phyloP scores from a whole-genome alignment of 2,797 vertebrate species.

The Myiotriccus ornatus region DNA sequence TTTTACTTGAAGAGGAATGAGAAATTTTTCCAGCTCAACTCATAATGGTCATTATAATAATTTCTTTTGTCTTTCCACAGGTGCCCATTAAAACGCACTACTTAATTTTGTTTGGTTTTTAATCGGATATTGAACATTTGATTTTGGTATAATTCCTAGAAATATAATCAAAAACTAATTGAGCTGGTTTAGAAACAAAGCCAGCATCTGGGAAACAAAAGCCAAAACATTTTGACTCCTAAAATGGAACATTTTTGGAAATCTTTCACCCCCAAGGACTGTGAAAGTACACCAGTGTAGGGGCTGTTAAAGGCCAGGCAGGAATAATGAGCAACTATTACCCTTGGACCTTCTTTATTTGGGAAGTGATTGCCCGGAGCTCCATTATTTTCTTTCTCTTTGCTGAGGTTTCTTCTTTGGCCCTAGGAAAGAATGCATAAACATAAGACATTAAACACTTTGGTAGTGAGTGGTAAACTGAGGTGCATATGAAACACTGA shows the following conservation, averaged over 20 bases:
- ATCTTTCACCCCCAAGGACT: neutral
- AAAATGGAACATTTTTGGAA: neutral
- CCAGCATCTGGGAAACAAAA: neutral
- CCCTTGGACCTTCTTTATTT: conserved; percentile 85
- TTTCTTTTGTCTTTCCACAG: neutral
- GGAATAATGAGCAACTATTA: conserved; percentile 1
- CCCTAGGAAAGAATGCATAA: conserved; percentile 70
- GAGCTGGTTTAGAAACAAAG: neutral
- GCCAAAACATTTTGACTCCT: neutral
- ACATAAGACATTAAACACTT: neutral
- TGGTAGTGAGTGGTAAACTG: neutral
- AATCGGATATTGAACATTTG: neutral
- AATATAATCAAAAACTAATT: neutral
- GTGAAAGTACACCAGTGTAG: neutral
- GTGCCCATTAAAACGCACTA: neutral
- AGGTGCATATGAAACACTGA: neutral
- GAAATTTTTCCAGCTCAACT: neutral
- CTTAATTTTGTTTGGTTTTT: neutral
- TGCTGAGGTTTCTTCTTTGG: conserved; percentile 82
- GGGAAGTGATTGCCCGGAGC: conserved; percentile 78
- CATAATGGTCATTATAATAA: neutral
- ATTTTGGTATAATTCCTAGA: neutral
- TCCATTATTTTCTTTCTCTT: conserved; percentile 82
- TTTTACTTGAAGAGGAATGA: neutral
- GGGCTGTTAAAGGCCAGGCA: neutral